Percentiles rank a stretch among this genome's conserved stretches.
phyloP scores from a whole-genome alignment of 2,113 vertebrate species.

The Corydoras sp. region DNA sequence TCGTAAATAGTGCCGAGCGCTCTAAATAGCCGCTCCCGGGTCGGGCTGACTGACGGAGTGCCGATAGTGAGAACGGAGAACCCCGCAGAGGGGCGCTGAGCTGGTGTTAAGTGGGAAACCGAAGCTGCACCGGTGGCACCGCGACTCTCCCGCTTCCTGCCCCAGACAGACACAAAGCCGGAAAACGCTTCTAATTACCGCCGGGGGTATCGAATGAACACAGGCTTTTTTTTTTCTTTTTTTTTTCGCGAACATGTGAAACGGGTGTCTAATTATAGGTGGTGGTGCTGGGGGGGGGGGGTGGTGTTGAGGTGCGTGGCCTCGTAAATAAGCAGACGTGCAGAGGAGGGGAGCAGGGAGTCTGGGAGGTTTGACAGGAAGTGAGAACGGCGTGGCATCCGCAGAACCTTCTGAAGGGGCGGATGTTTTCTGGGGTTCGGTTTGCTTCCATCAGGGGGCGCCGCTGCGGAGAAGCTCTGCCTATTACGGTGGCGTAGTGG shows the following conservation, averaged over 20 bases:
- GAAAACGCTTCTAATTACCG: conserved; percentile 27
- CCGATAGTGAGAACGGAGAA: conserved; percentile 8
- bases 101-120: conserved; percentile 26
- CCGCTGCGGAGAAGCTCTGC: no score
- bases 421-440: conserved; percentile 18
- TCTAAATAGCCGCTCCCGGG: not conserved
- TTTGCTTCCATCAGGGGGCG: not conserved
- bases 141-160: conserved; percentile 13
- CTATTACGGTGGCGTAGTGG: no score
- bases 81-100: conserved; percentile 14
- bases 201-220: conserved; percentile 32
- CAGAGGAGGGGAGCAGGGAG: conserved; percentile 20
- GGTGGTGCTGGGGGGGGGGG: conserved; percentile 48
- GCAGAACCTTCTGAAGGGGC: conserved; percentile 6
- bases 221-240: conserved; percentile 26
- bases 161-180: conserved; percentile 26
- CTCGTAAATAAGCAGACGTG: not conserved
- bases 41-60: no score
- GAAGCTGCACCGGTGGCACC: conserved; percentile 7
- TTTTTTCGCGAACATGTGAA: conserved; percentile 49
- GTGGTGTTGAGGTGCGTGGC: not conserved
- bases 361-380: conserved; percentile 45
- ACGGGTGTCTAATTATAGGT: conserved; percentile 49
- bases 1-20: not conserved
- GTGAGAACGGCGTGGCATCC: conserved; percentile 38